A percentile compares a stretch with the other conserved stretches of the same genome.
phyloP scores from a whole-genome alignment of 2,797 vertebrate species.

The Eptatretus atami region DNA sequence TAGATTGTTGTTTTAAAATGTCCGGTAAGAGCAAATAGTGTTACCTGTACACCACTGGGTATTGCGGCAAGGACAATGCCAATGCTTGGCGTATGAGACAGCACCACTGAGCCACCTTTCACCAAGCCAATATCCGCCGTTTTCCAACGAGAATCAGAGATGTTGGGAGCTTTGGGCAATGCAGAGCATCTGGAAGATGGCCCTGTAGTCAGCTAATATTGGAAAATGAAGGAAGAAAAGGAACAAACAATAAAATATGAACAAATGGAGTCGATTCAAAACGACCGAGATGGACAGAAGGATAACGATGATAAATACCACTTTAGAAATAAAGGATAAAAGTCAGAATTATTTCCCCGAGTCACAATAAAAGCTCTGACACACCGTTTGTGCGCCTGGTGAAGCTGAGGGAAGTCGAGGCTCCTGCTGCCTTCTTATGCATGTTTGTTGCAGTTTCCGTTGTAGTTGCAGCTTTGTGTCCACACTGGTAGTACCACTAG shows the following conservation, averaged over 20 bases:
- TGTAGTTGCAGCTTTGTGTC: constrained; percentile 97
- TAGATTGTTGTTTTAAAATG: neutral
- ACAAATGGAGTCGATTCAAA: too few species aligned
- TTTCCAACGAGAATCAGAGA: too few species aligned
- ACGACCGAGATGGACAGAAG: too few species aligned
- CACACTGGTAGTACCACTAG: constrained; percentile 11
- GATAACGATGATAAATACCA: too few species aligned
- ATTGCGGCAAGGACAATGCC: constrained; percentile 65
- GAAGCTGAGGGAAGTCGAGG: constrained; percentile 66
- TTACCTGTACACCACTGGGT: constrained; percentile 17
- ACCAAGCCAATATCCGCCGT: too few species aligned
- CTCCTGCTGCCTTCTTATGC: constrained; percentile 62
- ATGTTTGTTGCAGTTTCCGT: constrained; percentile 44
- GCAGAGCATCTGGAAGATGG: constrained; percentile 17
- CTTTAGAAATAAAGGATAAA: too few species aligned
- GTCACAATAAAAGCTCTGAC: too few species aligned
- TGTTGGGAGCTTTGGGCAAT: constrained; percentile 25
- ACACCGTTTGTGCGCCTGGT: constrained; percentile 21
- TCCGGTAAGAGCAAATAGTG: too few species aligned
- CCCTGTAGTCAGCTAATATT: too few species aligned
- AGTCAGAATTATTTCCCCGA: too few species aligned
- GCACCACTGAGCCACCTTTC: constrained; percentile 32
- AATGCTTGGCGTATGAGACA: constrained; percentile 58
- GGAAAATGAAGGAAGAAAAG: too few species aligned
- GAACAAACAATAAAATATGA: too few species aligned